Evolutionary conservation across 1,140 invertebrate genomes (phyloP), one percentile per base, ranked within the genome.

Genomic region (Drosophila ohnishii): DNA sequence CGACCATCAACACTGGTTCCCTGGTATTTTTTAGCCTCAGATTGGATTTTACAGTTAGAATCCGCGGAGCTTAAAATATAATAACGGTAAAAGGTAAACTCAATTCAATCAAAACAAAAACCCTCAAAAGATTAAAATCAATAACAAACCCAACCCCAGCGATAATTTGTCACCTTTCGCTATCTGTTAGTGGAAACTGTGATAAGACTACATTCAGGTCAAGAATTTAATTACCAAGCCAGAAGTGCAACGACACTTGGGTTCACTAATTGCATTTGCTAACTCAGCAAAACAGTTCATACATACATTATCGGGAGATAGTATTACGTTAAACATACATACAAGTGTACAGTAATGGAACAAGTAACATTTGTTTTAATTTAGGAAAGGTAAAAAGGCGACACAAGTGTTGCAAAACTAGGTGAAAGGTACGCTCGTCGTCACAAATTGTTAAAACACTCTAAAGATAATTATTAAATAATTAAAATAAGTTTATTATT

Each of bases 161-260:
- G 63, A 22, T 60, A 77, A 67, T 74, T 78, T 67, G 58, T 78
- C 58, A 66, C 48, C 56, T 59, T 40, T 30, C 8, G 14, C 22
- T 71, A 71, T 71, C 67, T 70, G 65, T 19, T 70, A 71, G 64
- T 71, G 28, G 42, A 50, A 40, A 47, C 53, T 0, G n/a, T 39
- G 67, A 71, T 71, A 71, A 71, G 67, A 13, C 14, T 13, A 71
- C 67, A 86, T 74, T 74, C 81, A 57, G 81, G 81, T 85, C 81
- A 85, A 78, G 75, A 78, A 63, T 71, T 75, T 57, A 75, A 78
- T 60, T 60, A 82, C 48, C 48, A 39, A 37, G 40, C 47, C 60
- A 48, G 42, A 64, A 73, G 65, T 66, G 60, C 73, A 64, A 30
- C 47, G 62, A 50, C 61, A 66, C 62, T 51, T 51, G 34, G 16